A percentile compares a stretch with the other conserved stretches of the same genome.
phyloP scores from a whole-genome alignment of 2,113 vertebrate species.

The Semnornis frantzii region DNA sequence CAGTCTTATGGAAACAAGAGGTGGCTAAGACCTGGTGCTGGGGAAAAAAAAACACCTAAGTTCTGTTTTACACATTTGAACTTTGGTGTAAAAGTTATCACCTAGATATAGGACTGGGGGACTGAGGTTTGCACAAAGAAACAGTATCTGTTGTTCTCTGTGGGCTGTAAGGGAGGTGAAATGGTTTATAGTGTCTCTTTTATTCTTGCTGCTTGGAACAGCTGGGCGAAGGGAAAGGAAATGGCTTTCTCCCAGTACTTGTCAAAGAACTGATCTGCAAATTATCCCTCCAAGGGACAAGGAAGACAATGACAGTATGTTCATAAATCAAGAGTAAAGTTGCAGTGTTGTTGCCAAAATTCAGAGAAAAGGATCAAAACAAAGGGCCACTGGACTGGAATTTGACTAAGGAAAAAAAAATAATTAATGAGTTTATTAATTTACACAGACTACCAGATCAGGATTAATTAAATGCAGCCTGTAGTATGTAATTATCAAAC shows the following conservation, averaged over 20 bases:
- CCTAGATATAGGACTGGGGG: background rate
- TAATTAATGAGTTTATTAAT: background rate
- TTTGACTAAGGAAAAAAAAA: background rate
- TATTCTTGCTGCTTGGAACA: background rate
- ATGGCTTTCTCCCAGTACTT: constrained; percentile 7
- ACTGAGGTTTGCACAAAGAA: background rate
- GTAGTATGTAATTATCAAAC: background rate
- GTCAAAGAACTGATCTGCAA: background rate
- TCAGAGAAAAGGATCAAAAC: background rate
- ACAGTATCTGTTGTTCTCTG: background rate
- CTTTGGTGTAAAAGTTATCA: background rate
- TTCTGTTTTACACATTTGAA: background rate
- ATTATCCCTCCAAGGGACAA: background rate
- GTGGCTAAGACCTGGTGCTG: background rate
- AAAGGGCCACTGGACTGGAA: background rate
- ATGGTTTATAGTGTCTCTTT: background rate
- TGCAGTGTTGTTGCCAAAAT: background rate
- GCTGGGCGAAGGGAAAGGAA: background rate
- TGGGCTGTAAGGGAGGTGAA: background rate
- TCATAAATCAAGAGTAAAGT: background rate
- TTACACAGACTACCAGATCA: background rate
- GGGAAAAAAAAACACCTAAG: background rate
- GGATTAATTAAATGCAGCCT: background rate
- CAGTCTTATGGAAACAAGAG: background rate
- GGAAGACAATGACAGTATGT: background rate